Base-by-base conservation (phyloP, 1,140 invertebrate species). In the Aphidius gifuensis region DNA sequence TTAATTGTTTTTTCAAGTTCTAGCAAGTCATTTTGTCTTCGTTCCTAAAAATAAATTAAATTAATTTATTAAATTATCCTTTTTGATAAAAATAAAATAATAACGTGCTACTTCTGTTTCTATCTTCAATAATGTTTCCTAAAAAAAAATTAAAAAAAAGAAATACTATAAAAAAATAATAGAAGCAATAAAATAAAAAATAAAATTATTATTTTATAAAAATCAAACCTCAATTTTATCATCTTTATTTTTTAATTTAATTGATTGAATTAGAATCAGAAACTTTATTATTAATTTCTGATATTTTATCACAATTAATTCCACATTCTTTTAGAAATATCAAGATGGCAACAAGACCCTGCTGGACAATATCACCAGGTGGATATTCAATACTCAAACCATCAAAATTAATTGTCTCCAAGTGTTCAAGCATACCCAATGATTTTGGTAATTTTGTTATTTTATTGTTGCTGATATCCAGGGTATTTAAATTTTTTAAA, bases 61-160 rank as follows among this genome's bases (percentile, higher is more conserved):
- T 54, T 42, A 44, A 44, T 44, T 44, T 44, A 6, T 55, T 11
- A 45, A 46, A 56, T 45, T 16, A 16, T 38, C 42, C 49, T 42
- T 53, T 59, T 56, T 48, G n/a, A 60, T 59, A 46, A 58, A 53
- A 53, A 3, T 68, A 68, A 77, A 76, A 72, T 65, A 54, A 65
- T 76, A 76, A 86, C 85, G 83, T 86, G 84, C 85, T n/a, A n/a
- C 85, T 86, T 86, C 75, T 77, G 79, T 82, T 80, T 85, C 83
- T 81, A 85, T 78, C 74, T 82, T 79, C 79, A 74, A 79, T 74
- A 86, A 82, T 76, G 80, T 78, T 71, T 78, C 85, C 85, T 86
- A 84, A 74, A 85, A 84, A 74, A 63, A 58, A 16, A 63, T 71
- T 79, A 81, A 77, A 76, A 70, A 69, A 45, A 39, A 11, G 42